Evolutionary conservation across 1,140 invertebrate genomes (phyloP), one percentile per base, ranked within the genome.

Genomic region (Probaryconus sp.): DNA sequence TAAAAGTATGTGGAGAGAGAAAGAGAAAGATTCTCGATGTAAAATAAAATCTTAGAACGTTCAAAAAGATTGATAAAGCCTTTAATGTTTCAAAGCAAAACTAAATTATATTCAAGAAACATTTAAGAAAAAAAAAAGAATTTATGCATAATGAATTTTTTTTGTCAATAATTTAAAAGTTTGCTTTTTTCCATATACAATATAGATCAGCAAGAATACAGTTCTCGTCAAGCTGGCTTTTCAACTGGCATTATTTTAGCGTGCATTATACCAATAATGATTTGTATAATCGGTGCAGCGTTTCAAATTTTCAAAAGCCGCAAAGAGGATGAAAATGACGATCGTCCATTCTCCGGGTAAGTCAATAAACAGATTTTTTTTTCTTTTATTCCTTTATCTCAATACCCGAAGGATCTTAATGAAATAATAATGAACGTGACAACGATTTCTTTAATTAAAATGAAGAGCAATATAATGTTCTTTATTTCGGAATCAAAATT

Each of bases 201-300:
- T 69, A 63, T 87, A 95, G 94, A 93, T 82, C 90, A 93, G 68
- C 92, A 95, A 81, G 93, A 95, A 83, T 94, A 93, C 80, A 93
- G 93, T 21, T 89, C 92, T 2, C 89, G 92, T 28, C 92, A 93
- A 72, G 91, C 94, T 1, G 94, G 93, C 14, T 88, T 93, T n/a
- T 93, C 94, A 3, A 90, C 91, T 75, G 93, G 93, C 38, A 92
- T 95, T 75, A 91, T 95, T 55, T 82, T 94, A 11, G 91, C 91
- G 11, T 90, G 94, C 14, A 85, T 96, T 67, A 85, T 96, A 51
- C 94, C 95, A 0, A 89, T 95, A 17, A 75, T 95, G 7, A 82
- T 96, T 37, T 81, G 93, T 1, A 87, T 94, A 17, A 88, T 94
- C 43, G 94, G 93, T 76, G 85, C 92, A 24, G 91, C 90, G 18